Evolutionary conservation across 1,140 invertebrate species (phyloP), one percentile per base, ranked within the genome.

Genomic region (Latrodectus geometricus): DNA sequence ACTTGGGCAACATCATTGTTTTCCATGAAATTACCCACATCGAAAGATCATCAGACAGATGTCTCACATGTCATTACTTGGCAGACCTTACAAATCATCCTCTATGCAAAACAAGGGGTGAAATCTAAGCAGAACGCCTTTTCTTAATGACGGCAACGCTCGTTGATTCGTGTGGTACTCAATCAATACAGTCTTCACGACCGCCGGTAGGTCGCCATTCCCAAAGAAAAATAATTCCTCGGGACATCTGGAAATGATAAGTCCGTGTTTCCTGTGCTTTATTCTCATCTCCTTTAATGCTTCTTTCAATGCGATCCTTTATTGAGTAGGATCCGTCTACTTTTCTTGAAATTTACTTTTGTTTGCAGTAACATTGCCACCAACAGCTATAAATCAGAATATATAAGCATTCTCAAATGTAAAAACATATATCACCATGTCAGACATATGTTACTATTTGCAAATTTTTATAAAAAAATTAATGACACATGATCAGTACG

Each of bases 121-220:
- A 61, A 14, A 61, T 61, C 54, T 1, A 61, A 61, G 54, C 17
- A 35, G 35, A 14, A 61, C 54, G 11, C 54, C 54, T 61, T 61
- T 35, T 79, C 75, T 79, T 81, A 72, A 81, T 72, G 79, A 81
- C 79, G 20, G 54, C 2, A 72, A 54, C 56, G 79, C 79, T 81
- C 79, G n/a, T n/a, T n/a, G n/a, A n/a, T n/a, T n/a, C n/a, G 11
- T 66, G 15, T 48, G 14, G 50, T 49, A 52, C 48, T 56, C 79
- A 81, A 81, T 81, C 79, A 81, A 81, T 81, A 81, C 35, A n/a
- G 50, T 52, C 79, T 72, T 81, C 66, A 81, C 79, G 70, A 81
- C 79, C 79, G 79, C 52, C 79, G 54, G 49, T 54, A 72, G 50
- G 79, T 35, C 79, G 79, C 79, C 79, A 56, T 14, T 52, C 61